These are phyloP conservation scores for Hippopotamyrus pictus DNA, from an alignment of 2,797 vertebrate species.

Conservation along the genomic window DNA sequence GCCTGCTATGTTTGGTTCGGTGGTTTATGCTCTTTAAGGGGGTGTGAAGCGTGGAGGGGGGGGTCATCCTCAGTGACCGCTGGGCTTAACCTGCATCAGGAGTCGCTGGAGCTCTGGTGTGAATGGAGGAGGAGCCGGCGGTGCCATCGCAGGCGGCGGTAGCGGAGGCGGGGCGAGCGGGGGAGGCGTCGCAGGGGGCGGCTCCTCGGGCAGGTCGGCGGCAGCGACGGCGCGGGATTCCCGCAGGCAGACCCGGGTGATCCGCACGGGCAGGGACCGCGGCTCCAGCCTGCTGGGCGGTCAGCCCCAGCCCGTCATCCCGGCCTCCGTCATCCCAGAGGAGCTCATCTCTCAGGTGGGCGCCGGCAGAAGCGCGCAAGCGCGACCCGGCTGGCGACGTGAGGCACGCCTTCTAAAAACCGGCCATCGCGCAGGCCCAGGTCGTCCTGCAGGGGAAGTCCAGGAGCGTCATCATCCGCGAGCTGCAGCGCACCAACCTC, in stretches of 20 bases:
- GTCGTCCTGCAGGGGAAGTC: slow-evolving; percentile 98
- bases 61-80: not conserved
- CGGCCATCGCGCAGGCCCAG: slow-evolving; percentile 70
- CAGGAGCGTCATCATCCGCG: slow-evolving; percentile 94
- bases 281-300: slow-evolving; percentile 92
- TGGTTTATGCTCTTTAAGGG: not conserved
- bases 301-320: slow-evolving; percentile 95
- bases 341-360: slow-evolving; percentile 95
- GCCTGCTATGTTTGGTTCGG: not conserved
- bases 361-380: not conserved
- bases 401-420: not conserved
- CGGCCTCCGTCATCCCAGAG: slow-evolving; percentile 97
- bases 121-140: slow-evolving; percentile 68
- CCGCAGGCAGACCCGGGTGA: slow-evolving; percentile 89
- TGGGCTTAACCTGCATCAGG: slow-evolving; percentile 51
- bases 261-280: slow-evolving; percentile 90
- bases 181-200: slow-evolving; percentile 54
- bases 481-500: slow-evolving; percentile 95
- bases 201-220: slow-evolving; percentile 88
- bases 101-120: slow-evolving; percentile 99
- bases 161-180: slow-evolving; percentile 65
- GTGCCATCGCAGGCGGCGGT: slow-evolving; percentile 47
- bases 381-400: not conserved
- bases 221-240: slow-evolving; percentile 88
- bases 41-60: not conserved